These are phyloP conservation scores for Drosophila takahashii DNA, from an alignment of 1,140 invertebrate species.

Conservation along the genomic window DNA sequence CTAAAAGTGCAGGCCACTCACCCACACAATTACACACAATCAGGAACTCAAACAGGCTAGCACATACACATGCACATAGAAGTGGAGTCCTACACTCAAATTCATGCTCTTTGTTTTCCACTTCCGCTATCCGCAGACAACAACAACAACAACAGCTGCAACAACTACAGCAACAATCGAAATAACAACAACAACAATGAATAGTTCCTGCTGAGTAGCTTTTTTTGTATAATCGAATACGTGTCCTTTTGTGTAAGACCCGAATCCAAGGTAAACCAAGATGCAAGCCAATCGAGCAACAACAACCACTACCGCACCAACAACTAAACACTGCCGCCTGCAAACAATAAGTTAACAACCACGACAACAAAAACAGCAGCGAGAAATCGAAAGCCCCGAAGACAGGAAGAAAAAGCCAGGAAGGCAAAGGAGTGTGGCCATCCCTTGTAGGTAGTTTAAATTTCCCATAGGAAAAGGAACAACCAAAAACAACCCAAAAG, in stretches of 20 bases:
- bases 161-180: constrained; percentile 48
- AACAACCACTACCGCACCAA: constrained; percentile 20
- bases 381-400: constrained; percentile 3
- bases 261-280: constrained; percentile 22
- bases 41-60: constrained; percentile 15
- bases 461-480: constrained; percentile 38
- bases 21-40: constrained; percentile 34
- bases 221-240: constrained; percentile 56
- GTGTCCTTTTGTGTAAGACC: constrained; percentile 17
- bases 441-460: constrained; percentile 63
- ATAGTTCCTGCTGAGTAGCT: constrained; percentile 82
- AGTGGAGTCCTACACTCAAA: constrained; percentile 50
- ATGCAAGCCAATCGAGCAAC: constrained; percentile 48
- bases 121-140: constrained; percentile 66
- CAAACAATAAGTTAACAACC: constrained; percentile 57
- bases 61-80: constrained; percentile 4
- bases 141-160: constrained; percentile 42
- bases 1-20: constrained; percentile 70
- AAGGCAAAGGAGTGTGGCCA: constrained; percentile 4
- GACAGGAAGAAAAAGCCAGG: constrained; percentile 14
- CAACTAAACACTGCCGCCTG: constrained; percentile 67
- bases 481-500: background rate
- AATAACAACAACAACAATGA: constrained; percentile 66
- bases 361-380: constrained; percentile 15
- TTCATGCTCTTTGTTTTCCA: constrained; percentile 67